Evolutionary conservation across 2,113 vertebrate species (phyloP).

Genomic region (Columbina picui): DNA sequence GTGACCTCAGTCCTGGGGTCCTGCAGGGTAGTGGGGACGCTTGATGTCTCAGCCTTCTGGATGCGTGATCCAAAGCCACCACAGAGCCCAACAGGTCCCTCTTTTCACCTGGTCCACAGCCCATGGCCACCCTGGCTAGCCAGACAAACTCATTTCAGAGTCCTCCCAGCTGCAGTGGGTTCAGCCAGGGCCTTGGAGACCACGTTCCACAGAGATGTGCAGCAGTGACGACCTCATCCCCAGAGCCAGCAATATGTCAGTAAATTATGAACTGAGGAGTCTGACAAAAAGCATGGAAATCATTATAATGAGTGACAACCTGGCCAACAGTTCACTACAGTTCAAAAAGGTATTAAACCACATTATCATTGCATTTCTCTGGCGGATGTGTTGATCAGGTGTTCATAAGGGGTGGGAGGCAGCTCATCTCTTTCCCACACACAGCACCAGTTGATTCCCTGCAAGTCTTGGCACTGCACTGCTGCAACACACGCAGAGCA

Average conservation of each 20-base stretch:
- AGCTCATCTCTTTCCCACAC: background rate
- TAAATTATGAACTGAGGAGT: rapidly evolving
- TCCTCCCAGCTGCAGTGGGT: background rate
- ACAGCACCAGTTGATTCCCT: background rate
- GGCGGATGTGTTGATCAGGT: background rate
- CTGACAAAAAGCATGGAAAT: background rate
- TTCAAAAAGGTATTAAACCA: background rate
- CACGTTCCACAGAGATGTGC: background rate
- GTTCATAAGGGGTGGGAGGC: background rate
- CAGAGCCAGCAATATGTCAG: background rate
- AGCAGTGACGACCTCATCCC: background rate
- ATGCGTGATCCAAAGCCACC: background rate
- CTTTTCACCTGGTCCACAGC: background rate
- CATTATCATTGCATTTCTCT: background rate
- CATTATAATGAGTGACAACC: background rate
- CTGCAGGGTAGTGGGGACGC: background rate
- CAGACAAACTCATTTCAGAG: background rate
- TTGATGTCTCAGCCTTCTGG: background rate
- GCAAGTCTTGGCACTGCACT: background rate
- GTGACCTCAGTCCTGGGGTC: background rate
- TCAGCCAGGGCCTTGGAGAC: background rate
- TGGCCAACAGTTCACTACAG: background rate
- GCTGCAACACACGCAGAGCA: background rate
- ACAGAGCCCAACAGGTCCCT: background rate
- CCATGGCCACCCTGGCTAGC: background rate